Base-by-base conservation (phyloP, 2,113 vertebrate genomes). In the Sisor rabdophorus region DNA sequence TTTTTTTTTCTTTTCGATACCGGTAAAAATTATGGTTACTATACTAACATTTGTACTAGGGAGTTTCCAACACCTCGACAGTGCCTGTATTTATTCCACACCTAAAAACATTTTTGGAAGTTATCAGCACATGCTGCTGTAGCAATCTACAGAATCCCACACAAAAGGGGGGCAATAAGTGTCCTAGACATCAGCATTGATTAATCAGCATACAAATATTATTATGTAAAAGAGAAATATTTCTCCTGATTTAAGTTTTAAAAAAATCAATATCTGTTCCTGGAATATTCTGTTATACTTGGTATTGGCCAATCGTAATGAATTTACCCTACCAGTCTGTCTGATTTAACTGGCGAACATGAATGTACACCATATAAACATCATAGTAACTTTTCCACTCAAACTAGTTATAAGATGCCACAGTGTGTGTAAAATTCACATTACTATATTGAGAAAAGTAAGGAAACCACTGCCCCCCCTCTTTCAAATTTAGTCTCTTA, bases 71-170 rank as follows among this genome's bases (percentile, higher is more conserved):
- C 32, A 64, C 26, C 72, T 19, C 53, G 64, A 59, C 77, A 54
- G 79, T 81, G 73, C 69, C 73, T 84, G 76, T 69, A 52, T 64
- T 76, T 64, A 73, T 47, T 54, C 60, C 58, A 72, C 71, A n/a
- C 30, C 13, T 50, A 47, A 78, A 63, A 77, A 53, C 22, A 36
- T 26, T 70, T 56, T 71, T 69, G 71, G 47, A 32, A 53, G 48
- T 70, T 40, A 54, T 63, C 32, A 61, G 75, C 26, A 12, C 52
- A 68, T 60, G 61, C 73, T 76, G 54, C 76, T 67, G 17, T 64
- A 58, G 10, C 81, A 52, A 26, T 72, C 73, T 78, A 77, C 64
- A 70, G 28, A 76, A 79, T 76, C 64, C 22, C 73, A 76, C 79
- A 81, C 17, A 55, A 22, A 15, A 22, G 36, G 11, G 6, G 1